Conservation (phyloP, 1,140 invertebrate species). For the Dendrolimus punctatus region DNA sequence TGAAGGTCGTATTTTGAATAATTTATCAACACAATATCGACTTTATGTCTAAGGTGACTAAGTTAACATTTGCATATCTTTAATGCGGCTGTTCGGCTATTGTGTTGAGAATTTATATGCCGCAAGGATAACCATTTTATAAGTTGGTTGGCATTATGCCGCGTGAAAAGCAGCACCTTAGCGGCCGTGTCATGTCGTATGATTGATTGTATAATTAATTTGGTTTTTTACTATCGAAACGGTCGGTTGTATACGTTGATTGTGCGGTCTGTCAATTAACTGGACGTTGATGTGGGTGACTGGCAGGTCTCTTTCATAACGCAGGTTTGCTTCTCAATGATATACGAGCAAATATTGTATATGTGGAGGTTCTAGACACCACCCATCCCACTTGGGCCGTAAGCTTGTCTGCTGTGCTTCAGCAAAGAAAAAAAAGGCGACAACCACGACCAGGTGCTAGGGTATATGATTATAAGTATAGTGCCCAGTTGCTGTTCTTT, state of each 20-base stretch:
- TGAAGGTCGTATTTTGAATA: constrained; percentile 7
- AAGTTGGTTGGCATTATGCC: constrained; percentile 57
- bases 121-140: constrained; percentile 50
- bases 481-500: too few species aligned
- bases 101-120: constrained; percentile 10
- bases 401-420: too few species aligned
- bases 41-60: constrained; percentile 16
- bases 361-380: too few species aligned
- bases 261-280: constrained; percentile 59
- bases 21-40: constrained; percentile 8
- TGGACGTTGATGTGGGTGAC: constrained; percentile 49
- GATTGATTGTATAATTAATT: constrained; percentile 67
- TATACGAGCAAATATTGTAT: too few species aligned
- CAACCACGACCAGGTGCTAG: too few species aligned
- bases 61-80: constrained; percentile 21
- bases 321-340: constrained; percentile 27
- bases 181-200: constrained; percentile 45
- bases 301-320: constrained; percentile 35
- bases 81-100: constrained; percentile 8
- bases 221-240: constrained; percentile 50
- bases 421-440: too few species aligned
- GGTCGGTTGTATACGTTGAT: constrained; percentile 33
- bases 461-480: too few species aligned
- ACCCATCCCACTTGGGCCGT: too few species aligned
- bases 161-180: constrained; percentile 61